Conservation (phyloP, 2,113 vertebrate genomes). For the Donacobius atricapilla region DNA sequence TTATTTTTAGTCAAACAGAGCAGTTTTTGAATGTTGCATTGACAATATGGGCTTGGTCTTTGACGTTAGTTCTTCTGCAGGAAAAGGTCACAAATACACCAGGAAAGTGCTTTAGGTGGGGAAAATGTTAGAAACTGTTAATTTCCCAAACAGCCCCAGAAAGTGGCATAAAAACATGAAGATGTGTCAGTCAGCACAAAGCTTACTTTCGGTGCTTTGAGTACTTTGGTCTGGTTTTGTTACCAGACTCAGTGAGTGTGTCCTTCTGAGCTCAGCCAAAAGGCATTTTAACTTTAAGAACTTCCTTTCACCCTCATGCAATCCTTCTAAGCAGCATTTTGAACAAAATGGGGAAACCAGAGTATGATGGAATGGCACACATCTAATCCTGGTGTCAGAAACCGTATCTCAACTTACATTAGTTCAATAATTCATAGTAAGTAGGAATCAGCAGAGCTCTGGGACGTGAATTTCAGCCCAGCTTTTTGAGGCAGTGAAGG, state of each 20-base stretch:
- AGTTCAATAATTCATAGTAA: neutral
- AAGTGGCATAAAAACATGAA: neutral
- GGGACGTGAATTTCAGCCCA: neutral
- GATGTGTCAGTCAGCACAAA: neutral
- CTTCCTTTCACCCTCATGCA: neutral
- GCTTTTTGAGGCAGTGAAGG: neutral
- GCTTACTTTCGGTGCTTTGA: neutral
- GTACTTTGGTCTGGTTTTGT: neutral
- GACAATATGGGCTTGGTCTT: neutral
- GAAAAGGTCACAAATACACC: neutral
- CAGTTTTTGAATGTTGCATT: neutral
- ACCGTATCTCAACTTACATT: neutral
- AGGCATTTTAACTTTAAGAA: neutral
- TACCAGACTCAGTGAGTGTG: neutral
- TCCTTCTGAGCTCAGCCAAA: neutral
- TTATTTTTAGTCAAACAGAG: constrained; percentile 21
- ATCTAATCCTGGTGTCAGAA: neutral
- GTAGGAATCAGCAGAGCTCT: neutral
- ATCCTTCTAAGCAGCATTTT: neutral
- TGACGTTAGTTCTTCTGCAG: neutral
- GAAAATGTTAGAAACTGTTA: neutral
- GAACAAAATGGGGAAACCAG: neutral
- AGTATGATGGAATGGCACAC: neutral
- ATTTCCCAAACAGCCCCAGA: neutral
- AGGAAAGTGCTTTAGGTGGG: neutral